Percentiles rank a stretch among this genome's conserved stretches.
Conservation (phyloP, 2,888 invertebrate species). For the Tortrix viridana region DNA sequence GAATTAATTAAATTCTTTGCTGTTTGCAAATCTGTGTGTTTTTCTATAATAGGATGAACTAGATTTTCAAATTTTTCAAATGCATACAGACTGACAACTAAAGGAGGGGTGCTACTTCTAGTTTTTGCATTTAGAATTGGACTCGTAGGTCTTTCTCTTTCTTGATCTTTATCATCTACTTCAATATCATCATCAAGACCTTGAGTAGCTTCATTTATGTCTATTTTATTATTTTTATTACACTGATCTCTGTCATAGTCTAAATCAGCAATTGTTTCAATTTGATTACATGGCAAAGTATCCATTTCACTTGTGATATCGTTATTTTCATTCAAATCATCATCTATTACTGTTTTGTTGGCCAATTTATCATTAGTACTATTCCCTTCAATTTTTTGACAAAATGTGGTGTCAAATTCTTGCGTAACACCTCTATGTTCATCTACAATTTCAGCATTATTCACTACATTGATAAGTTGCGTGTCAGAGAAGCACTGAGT, state of each 20-base stretch:
- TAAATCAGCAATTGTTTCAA: neutral
- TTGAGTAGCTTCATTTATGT: constrained; percentile 6
- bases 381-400: constrained; percentile 30
- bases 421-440: constrained; percentile 56
- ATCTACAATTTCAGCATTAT: constrained; percentile 62
- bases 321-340: neutral
- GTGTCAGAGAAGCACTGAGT: constrained; percentile 70
- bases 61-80: constrained; percentile 72
- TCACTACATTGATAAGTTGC: constrained; percentile 65
- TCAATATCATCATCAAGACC: neutral
- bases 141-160: constrained; percentile 44
- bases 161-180: neutral
- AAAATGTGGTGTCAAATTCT: constrained; percentile 62
- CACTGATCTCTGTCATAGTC: neutral
- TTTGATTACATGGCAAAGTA: constrained; percentile 20
- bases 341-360: constrained; percentile 18
- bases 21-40: constrained; percentile 49
- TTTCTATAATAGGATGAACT: constrained; percentile 58
- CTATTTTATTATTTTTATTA: neutral
- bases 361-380: constrained; percentile 21
- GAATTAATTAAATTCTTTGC: constrained; percentile 65
- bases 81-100: constrained; percentile 58
- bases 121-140: constrained; percentile 52
- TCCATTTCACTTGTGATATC: constrained; percentile 28
- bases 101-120: constrained; percentile 45